Evolutionary conservation across 2,888 invertebrate species (phyloP).

Genomic region (Ophonus ardosiacus): DNA sequence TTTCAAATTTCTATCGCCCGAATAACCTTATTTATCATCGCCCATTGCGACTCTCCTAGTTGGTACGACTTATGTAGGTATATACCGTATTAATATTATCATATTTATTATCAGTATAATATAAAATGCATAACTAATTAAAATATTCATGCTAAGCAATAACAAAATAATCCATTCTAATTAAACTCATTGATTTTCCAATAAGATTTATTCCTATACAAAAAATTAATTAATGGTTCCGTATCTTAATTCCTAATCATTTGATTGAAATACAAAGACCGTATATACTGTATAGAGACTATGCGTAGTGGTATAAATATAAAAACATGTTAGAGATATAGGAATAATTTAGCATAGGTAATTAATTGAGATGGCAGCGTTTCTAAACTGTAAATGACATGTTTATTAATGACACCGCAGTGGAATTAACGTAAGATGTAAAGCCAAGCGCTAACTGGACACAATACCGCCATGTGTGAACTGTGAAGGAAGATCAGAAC

Average conservation of each 20-base stretch:
- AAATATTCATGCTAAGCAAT: background rate
- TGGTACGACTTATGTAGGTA: too few species aligned
- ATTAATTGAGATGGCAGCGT: conserved; percentile 46
- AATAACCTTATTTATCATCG: too few species aligned
- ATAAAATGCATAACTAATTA: background rate
- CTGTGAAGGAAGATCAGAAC: background rate
- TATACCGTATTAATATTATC: too few species aligned
- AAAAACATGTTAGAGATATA: background rate
- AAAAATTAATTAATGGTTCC: conserved; percentile 19
- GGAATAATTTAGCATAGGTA: conserved; percentile 47
- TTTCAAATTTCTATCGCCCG: too few species aligned
- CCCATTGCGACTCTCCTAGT: too few species aligned
- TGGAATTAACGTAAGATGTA: conserved; percentile 45
- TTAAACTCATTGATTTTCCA: background rate
- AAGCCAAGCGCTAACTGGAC: conserved; percentile 31
- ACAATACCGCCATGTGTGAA: conserved; percentile 30
- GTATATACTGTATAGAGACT: background rate
- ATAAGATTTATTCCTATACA: background rate
- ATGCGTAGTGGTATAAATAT: background rate
- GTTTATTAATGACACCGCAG: conserved; percentile 31
- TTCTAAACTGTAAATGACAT: conserved; percentile 53
- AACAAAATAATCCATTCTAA: background rate
- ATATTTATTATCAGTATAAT: background rate
- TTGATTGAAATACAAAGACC: background rate
- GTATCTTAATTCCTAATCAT: conserved; percentile 21